phyloP scores from a whole-genome alignment of 2,797 vertebrate species.

The Etheostoma nigrum region DNA sequence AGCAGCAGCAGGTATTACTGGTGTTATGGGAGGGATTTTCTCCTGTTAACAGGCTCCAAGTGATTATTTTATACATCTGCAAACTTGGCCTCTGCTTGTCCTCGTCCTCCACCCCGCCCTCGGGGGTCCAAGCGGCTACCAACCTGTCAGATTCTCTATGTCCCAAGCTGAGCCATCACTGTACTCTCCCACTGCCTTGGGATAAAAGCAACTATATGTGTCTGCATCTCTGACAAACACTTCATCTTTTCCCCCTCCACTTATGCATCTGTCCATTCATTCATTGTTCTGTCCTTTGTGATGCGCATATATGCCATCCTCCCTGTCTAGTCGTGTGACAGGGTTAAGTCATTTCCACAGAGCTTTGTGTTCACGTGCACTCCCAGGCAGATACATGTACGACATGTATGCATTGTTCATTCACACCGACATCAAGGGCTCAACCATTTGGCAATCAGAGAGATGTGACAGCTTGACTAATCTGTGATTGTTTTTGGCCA shows the following conservation, averaged over 20 bases:
- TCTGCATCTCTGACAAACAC: slow-evolving; percentile 81
- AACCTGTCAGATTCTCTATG: slow-evolving; percentile 67
- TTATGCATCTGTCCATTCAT: slow-evolving; percentile 77
- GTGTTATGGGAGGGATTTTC: slow-evolving; percentile 35
- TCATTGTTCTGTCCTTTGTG: slow-evolving; percentile 73
- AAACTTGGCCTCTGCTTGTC: slow-evolving; percentile 56
- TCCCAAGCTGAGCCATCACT: slow-evolving; percentile 68
- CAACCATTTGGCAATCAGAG: slow-evolving; percentile 74
- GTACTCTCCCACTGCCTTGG: slow-evolving; percentile 64
- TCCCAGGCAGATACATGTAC: slow-evolving; percentile 58
- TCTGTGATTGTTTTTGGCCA: slow-evolving; percentile 79
- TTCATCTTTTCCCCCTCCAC: slow-evolving; percentile 74
- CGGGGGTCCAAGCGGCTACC: slow-evolving; percentile 63
- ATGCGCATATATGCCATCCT: slow-evolving; percentile 61
- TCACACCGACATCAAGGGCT: slow-evolving; percentile 72
- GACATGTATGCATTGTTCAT: slow-evolving; percentile 67
- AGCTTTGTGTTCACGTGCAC: slow-evolving; percentile 42
- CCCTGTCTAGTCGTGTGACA: slow-evolving; percentile 54
- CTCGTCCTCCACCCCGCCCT: slow-evolving; percentile 38
- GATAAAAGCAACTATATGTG: slow-evolving; percentile 83
- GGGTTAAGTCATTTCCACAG: slow-evolving; percentile 50
- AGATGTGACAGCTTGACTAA: slow-evolving; percentile 81
- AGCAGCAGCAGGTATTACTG: slow-evolving; percentile 21
- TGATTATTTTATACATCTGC: slow-evolving; percentile 66
- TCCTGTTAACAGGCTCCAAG: slow-evolving; percentile 48